phyloP scores from a whole-genome alignment of 2,888 invertebrate species.

The Hoplodrina ambigua region DNA sequence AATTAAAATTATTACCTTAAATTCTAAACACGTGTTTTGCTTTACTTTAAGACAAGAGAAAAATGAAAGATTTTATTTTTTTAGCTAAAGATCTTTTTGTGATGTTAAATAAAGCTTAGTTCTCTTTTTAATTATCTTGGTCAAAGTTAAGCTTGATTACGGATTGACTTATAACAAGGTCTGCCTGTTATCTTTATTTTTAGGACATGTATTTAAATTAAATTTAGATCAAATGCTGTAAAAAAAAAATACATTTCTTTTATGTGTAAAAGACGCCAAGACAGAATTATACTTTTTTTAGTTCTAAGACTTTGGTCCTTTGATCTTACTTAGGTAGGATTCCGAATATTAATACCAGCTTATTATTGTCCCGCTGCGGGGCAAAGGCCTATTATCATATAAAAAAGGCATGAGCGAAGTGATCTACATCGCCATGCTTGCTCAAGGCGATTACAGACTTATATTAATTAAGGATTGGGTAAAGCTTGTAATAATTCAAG shows the following conservation, averaged over 20 bases:
- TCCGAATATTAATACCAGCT: too few relatives aligned
- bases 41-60: not conserved
- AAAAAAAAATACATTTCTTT: too few relatives aligned
- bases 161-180: not conserved
- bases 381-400: too few relatives aligned
- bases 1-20: too few relatives aligned
- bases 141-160: constrained; percentile 12
- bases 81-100: not conserved
- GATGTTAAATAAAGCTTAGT: constrained; percentile 5
- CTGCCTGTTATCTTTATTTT: not conserved
- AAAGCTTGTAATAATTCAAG: too few relatives aligned
- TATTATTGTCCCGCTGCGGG: too few relatives aligned
- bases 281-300: not conserved
- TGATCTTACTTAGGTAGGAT: not conserved
- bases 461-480: too few relatives aligned
- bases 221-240: not conserved
- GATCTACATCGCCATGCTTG: too few relatives aligned
- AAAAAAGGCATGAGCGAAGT: too few relatives aligned
- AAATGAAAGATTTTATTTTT: not conserved
- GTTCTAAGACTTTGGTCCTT: not conserved
- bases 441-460: too few relatives aligned
- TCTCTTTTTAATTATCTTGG: constrained; percentile 18
- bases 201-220: not conserved
- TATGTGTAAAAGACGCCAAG: too few relatives aligned
- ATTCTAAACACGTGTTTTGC: too few relatives aligned